These are phyloP conservation scores for Glaucopsyche alexis DNA, from an alignment of 2,888 invertebrate genomes.

Conservation along the genomic window DNA sequence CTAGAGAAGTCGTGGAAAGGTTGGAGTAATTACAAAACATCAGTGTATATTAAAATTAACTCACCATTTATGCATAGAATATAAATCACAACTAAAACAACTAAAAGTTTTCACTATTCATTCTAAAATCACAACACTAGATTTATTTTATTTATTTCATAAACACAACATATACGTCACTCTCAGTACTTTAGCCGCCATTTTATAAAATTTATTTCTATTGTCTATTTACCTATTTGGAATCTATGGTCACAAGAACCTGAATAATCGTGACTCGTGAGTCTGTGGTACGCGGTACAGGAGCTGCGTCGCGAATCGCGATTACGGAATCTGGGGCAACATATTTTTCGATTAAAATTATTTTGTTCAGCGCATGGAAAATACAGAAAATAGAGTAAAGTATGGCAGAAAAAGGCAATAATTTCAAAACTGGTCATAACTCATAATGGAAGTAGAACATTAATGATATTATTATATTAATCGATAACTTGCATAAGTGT, in stretches of 20 bases:
- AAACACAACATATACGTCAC: slow-evolving; percentile 78
- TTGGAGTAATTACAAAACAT: slow-evolving; percentile 20
- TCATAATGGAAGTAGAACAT: no score
- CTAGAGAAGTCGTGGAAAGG: slow-evolving; percentile 20
- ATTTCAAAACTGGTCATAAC: no score
- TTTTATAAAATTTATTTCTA: slow-evolving; percentile 61
- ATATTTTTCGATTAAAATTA: no score
- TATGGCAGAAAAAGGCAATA: no score
- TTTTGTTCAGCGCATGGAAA: no score
- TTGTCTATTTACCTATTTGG: slow-evolving; percentile 19
- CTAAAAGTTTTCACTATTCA: slow-evolving; percentile 49
- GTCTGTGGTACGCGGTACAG: no score
- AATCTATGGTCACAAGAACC: background rate
- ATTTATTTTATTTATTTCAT: slow-evolving; percentile 56
- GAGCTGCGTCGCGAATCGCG: no score
- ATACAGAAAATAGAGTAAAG: no score
- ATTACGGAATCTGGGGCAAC: no score
- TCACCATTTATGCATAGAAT: slow-evolving; percentile 45
- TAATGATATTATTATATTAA: no score
- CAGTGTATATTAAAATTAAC: slow-evolving; percentile 1
- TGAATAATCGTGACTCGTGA: background rate
- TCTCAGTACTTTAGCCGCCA: slow-evolving; percentile 61
- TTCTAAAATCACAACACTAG: slow-evolving; percentile 54
- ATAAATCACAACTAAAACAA: slow-evolving; percentile 23
- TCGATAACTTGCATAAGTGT: no score